Base-by-base conservation (phyloP, 2,888 invertebrate species). In the Rotaria sp. region DNA sequence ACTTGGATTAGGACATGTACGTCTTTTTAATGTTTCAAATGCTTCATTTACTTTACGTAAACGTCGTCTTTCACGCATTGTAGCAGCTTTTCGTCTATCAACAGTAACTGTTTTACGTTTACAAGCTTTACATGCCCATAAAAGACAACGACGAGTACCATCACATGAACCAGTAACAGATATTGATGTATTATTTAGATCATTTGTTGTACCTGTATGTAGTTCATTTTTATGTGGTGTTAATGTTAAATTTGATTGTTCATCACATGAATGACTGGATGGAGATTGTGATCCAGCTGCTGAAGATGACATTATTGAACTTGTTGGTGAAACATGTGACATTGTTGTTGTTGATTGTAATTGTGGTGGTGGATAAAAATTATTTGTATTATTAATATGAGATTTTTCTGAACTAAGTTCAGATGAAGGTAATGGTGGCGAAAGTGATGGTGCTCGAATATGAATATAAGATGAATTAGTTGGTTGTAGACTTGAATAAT, bases 21-120 rank as follows among this genome's bases (percentile, higher is more conserved):
- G 92, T 89, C 95, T 93, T 90, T 98, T 95, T 67, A 99, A 92
- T 87, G 96, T 94, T 92, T 99, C 98, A 91, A 98, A 99, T 0
- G 98, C 98, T 91, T 99, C 98, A 91, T 99, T 99, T 87, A 97
- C 97, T 95, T 98, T 97, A 90, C 97, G 93, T 86, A 99, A 93
- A 87, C 98, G 93, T 88, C 97, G 92, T 88, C 98, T 92, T 91
- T 99, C 98, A 8, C 98, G 93, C 91, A 99, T 93, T 3, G 98
- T 99, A 1, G 98, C 98, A 13, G 98, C 98, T 93, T 97, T 97
- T 90, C 98, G 93, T 86, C 98, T 93, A 92, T 99, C 98, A 26
- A 84, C 86, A 24, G 87, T 87, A 7, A 84, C 84, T 35, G 87
- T 84, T 45, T 86, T 86, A 55, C 88, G 87, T 88, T 85, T 86